These are phyloP conservation scores for Onychomys leucogaster DNA, from an alignment of 2,797 vertebrate species.

Conservation along the genomic window DNA sequence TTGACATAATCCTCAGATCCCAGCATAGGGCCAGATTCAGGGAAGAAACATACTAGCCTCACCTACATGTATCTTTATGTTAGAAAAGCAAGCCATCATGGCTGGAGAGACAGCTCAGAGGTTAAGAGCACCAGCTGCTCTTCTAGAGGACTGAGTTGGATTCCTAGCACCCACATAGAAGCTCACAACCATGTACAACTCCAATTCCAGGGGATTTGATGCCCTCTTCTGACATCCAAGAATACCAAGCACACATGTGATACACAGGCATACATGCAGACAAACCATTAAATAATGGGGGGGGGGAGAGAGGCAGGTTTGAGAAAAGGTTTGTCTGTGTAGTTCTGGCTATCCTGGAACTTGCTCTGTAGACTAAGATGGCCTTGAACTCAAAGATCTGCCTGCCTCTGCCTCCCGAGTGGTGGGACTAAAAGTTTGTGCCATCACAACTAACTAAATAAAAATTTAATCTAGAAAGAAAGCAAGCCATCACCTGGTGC, in stretches of 20 bases:
- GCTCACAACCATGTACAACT: not conserved
- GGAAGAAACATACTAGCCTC: not conserved
- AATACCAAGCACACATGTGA: not conserved
- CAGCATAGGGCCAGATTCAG: not conserved
- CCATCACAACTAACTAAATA: not conserved
- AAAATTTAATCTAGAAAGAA: not conserved
- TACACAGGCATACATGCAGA: not conserved
- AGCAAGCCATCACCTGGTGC: not conserved
- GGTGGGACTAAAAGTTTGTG: not conserved
- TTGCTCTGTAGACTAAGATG: not conserved
- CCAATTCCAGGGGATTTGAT: not conserved
- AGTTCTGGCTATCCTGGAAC: not conserved
- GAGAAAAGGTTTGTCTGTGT: not conserved
- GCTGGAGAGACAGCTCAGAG: not conserved
- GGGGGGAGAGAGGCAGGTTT: too few species aligned
- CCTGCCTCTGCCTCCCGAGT: not conserved
- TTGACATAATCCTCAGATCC: not conserved
- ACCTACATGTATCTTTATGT: not conserved
- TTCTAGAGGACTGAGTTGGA: not conserved
- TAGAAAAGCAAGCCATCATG: not conserved
- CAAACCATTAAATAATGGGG: not conserved
- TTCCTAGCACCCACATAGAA: not conserved
- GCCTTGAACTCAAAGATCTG: not conserved
- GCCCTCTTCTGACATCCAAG: not conserved
- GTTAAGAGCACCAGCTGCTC: not conserved